Evolutionary conservation across 2,797 vertebrate species (phyloP).

Genomic region (Hemitrygon akajei): DNA sequence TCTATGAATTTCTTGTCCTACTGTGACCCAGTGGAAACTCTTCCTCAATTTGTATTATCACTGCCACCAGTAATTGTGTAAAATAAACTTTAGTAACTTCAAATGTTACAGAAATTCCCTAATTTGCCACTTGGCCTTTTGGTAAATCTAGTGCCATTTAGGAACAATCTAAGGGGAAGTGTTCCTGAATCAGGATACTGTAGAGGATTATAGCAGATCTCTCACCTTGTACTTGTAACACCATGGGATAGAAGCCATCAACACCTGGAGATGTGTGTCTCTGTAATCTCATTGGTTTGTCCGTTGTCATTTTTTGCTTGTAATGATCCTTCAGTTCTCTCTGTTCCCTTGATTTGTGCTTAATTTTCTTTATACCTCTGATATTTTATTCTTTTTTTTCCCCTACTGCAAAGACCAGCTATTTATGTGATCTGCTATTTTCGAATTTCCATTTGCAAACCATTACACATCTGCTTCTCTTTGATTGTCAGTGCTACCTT

Average conservation of each 20-base stretch:
- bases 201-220: not conserved
- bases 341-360: not conserved
- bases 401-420: too few species aligned
- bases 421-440: too few species aligned
- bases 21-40: not conserved
- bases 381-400: too few species aligned
- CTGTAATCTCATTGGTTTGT: not conserved
- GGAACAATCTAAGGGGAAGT: not conserved
- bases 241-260: not conserved
- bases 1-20: not conserved
- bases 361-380: not conserved
- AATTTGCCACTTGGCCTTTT: too few species aligned
- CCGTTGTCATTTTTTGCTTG: not conserved
- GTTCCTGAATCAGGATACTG: not conserved
- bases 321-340: not conserved
- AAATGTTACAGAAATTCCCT: too few species aligned
- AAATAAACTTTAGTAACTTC: too few species aligned
- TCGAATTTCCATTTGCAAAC: too few species aligned
- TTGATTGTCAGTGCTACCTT: not conserved
- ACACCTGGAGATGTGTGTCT: not conserved
- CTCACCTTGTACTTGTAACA: not conserved
- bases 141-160: not conserved
- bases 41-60: not conserved
- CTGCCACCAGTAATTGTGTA: not conserved
- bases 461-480: not conserved